A percentile compares a stretch with the other conserved stretches of the same genome.
Evolutionary conservation across 2,797 vertebrate species (phyloP).

Genomic region (Carapus acus): DNA sequence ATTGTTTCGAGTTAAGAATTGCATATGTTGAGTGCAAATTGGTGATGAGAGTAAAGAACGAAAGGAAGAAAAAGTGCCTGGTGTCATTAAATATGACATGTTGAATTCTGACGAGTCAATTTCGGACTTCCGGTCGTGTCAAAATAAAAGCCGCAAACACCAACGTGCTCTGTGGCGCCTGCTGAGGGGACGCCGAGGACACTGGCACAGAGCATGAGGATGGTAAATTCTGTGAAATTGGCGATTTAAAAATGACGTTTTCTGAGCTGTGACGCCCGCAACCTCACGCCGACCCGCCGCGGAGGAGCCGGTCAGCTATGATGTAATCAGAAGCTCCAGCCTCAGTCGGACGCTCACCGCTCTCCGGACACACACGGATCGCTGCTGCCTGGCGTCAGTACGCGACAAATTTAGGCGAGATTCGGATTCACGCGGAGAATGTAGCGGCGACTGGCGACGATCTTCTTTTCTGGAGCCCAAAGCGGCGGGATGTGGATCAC

Average conservation of each 20-base stretch:
- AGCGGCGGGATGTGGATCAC: conserved; percentile 36
- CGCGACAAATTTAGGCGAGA: not conserved
- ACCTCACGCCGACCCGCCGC: conserved; percentile 47
- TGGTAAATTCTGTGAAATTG: not conserved
- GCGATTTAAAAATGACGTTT: not conserved
- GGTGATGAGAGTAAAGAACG: too few species aligned
- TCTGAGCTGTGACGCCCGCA: not conserved
- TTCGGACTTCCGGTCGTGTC: not conserved
- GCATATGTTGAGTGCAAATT: too few species aligned
- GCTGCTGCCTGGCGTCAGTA: not conserved
- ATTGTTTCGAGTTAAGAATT: too few species aligned
- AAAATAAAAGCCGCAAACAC: not conserved
- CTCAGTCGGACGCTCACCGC: conserved; percentile 28
- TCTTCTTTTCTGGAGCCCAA: conserved; percentile 1
- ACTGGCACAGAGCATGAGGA: not conserved
- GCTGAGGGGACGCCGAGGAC: not conserved
- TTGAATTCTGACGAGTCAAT: not conserved
- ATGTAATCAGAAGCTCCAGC: conserved; percentile 72
- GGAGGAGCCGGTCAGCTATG: conserved; percentile 67
- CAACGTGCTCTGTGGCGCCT: not conserved
- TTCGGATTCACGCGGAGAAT: conserved; percentile 16
- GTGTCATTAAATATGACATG: too few species aligned
- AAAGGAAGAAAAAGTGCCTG: too few species aligned
- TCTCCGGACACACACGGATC: conserved; percentile 46
- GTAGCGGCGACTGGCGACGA: conserved; percentile 17